phyloP scores from a whole-genome alignment of 2,113 vertebrate genomes.

The Nerophis ophidion region DNA sequence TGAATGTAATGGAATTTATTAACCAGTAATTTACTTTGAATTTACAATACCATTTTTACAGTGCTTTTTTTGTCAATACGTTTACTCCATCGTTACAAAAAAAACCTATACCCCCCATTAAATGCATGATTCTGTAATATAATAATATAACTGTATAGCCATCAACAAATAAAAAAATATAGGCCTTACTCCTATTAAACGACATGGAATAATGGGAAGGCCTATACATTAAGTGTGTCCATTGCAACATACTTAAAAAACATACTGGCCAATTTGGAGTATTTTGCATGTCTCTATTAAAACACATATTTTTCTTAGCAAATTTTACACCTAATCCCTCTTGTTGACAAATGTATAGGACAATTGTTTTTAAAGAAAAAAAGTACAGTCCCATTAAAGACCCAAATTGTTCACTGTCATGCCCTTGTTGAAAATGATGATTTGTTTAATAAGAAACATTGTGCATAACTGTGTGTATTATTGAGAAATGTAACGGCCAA shows the following conservation, averaged over 20 bases:
- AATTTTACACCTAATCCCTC: neutral
- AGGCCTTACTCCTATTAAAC: neutral
- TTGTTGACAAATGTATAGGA: neutral
- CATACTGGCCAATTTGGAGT: neutral
- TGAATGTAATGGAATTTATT: too few relatives aligned
- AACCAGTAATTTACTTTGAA: too few relatives aligned
- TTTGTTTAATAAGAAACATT: neutral
- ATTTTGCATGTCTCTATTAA: neutral
- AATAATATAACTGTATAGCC: too few relatives aligned
- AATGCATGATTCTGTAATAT: too few relatives aligned
- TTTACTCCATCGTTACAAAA: too few relatives aligned
- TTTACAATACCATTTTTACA: too few relatives aligned
- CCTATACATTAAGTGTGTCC: neutral
- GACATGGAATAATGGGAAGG: neutral
- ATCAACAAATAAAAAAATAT: too few relatives aligned
- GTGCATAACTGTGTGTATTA: neutral
- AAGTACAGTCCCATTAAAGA: neutral
- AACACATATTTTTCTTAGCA: too few relatives aligned
- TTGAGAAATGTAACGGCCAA: constrained; percentile 26
- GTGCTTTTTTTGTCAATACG: too few relatives aligned
- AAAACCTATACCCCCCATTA: too few relatives aligned
- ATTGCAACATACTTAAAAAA: neutral
- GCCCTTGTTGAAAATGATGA: neutral
- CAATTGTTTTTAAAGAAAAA: neutral
- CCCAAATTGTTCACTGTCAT: neutral